Percentiles rank a stretch among this genome's conserved stretches.
phyloP scores from a whole-genome alignment of 2,113 vertebrate species.

The Azemiops feae region DNA sequence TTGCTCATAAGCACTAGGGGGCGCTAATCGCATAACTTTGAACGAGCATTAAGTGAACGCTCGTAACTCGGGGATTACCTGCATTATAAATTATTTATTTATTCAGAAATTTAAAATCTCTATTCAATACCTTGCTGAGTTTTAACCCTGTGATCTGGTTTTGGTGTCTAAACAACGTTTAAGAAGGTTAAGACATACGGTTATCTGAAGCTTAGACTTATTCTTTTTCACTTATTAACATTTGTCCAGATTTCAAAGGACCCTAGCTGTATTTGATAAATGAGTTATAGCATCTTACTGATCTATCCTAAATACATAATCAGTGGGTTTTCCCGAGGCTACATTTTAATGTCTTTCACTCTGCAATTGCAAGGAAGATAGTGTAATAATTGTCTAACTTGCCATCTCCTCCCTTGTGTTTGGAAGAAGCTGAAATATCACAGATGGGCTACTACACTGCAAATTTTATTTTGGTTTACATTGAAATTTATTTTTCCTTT shows the following conservation, averaged over 20 bases:
- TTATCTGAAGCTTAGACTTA: neutral
- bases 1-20: too few species aligned
- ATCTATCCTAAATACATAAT: neutral
- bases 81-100: neutral
- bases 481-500: neutral
- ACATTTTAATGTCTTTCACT: neutral
- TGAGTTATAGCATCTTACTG: neutral
- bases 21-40: too few species aligned
- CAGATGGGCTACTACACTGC: neutral
- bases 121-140: neutral
- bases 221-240: slow-evolving; percentile 2
- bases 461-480: neutral
- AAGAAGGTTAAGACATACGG: neutral
- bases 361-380: neutral
- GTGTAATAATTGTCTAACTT: neutral
- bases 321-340: neutral
- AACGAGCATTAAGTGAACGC: too few species aligned
- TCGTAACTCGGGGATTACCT: too few species aligned
- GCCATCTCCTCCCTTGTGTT: neutral
- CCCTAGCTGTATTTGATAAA: neutral
- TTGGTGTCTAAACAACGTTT: neutral
- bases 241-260: neutral
- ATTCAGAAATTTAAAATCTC: neutral
- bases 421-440: neutral
- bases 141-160: neutral